Percentiles rank a stretch among this genome's conserved stretches.
Conservation (phyloP, 2,888 invertebrate species). For the Drosophila incognita region DNA sequence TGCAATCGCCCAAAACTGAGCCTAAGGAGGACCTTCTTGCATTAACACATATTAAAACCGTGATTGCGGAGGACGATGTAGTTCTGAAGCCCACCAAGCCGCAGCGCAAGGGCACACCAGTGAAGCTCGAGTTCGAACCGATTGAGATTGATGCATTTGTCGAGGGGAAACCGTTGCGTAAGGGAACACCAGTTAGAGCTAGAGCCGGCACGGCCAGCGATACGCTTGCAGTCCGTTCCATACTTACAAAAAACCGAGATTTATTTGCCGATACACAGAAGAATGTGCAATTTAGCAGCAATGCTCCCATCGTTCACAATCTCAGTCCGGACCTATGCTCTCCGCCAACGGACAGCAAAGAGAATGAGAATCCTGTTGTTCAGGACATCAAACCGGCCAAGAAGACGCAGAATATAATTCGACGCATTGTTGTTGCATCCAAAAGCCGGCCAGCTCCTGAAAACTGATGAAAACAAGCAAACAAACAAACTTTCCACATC, state of each 20-base stretch:
- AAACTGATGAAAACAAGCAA: constrained; percentile 21
- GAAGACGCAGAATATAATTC: constrained; percentile 70
- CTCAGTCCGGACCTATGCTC: constrained; percentile 43
- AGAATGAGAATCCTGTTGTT: constrained; percentile 45
- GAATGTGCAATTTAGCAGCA: constrained; percentile 74
- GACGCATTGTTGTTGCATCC: constrained; percentile 75
- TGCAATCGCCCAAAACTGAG: constrained; percentile 1
- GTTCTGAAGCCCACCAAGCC: constrained; percentile 17
- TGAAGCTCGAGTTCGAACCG: constrained; percentile 3
- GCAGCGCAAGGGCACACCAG: constrained; percentile 45
- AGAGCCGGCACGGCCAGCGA: neutral
- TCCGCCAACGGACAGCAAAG: constrained; percentile 32
- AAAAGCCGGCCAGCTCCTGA: constrained; percentile 48
- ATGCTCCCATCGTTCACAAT: constrained; percentile 62
- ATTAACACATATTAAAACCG: neutral
- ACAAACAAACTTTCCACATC: neutral
- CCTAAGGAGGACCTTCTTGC: neutral
- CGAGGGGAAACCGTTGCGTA: constrained; percentile 36
- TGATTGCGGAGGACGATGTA: neutral
- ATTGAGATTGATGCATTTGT: constrained; percentile 2
- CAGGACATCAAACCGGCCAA: constrained; percentile 69
- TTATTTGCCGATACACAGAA: constrained; percentile 69
- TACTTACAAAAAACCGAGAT: constrained; percentile 61
- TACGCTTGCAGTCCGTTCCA: constrained; percentile 47
- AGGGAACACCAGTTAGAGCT: constrained; percentile 44